phyloP scores from a whole-genome alignment of 2,797 vertebrate species.

The Melanogrammus aeglefinus region DNA sequence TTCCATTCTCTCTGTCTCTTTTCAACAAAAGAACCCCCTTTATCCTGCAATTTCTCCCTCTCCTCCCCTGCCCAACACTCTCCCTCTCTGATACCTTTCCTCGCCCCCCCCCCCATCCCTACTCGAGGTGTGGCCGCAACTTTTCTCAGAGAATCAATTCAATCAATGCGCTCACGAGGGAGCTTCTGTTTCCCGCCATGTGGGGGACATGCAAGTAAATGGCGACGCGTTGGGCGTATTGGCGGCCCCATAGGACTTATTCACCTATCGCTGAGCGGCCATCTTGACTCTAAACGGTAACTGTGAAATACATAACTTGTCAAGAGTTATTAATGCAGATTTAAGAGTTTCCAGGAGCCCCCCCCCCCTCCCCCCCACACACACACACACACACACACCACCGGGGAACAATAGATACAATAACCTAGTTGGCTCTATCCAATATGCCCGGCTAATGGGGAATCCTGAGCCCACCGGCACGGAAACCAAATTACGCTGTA shows the following conservation, averaged over 20 bases:
- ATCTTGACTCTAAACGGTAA: too few relatives aligned
- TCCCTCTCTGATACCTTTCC: neutral
- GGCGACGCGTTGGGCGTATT: slow-evolving; percentile 48
- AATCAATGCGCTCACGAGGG: slow-evolving; percentile 59
- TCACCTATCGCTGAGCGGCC: too few relatives aligned
- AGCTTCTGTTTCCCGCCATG: slow-evolving; percentile 43
- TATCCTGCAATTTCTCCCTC: neutral
- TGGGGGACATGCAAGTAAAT: slow-evolving; percentile 56
- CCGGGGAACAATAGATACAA: slow-evolving; percentile 80
- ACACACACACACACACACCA: neutral
- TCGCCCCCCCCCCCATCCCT: slow-evolving; percentile 28
- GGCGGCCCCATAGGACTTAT: slow-evolving; percentile 35
- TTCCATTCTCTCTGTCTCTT: slow-evolving; percentile 8
- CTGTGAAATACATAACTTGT: slow-evolving; percentile 67
- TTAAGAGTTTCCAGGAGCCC: slow-evolving; percentile 75
- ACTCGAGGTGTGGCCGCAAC: slow-evolving; percentile 45
- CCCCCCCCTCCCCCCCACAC: slow-evolving; percentile 30
- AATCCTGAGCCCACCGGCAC: slow-evolving; percentile 76
- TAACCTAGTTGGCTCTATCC: slow-evolving; percentile 79
- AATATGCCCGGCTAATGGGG: slow-evolving; percentile 71
- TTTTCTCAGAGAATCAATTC: slow-evolving; percentile 52
- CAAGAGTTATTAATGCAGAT: slow-evolving; percentile 77
- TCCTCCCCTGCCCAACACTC: neutral
- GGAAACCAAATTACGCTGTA: slow-evolving; percentile 74
- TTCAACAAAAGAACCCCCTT: neutral